Conservation (phyloP, 2,888 invertebrate species). For the Pristionchus exspectatus region DNA sequence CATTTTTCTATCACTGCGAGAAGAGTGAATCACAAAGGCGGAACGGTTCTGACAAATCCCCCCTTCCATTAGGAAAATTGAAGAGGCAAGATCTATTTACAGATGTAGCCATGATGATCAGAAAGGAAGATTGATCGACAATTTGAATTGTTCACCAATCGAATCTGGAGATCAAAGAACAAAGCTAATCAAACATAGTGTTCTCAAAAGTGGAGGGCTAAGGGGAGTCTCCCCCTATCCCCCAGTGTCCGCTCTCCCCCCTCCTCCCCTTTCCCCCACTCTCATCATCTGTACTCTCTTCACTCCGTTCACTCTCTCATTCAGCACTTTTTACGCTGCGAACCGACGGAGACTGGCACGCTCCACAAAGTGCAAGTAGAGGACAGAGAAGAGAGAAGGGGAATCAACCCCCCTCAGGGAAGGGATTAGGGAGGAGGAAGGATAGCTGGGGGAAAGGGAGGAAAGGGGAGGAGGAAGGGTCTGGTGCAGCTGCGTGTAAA, state of each 20-base stretch:
- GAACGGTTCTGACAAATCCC: not conserved
- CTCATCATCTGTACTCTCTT: slow-evolving; percentile 44
- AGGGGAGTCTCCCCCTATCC: not conserved
- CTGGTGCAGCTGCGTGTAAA: not conserved
- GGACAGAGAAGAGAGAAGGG: slow-evolving; percentile 17
- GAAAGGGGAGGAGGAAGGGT: not conserved
- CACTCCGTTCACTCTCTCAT: not conserved
- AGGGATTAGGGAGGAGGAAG: slow-evolving; percentile 11
- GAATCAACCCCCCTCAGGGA: not conserved
- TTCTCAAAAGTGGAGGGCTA: not conserved
- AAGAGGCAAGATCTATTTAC: not conserved
- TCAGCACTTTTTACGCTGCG: slow-evolving; percentile 49
- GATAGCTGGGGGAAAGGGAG: not conserved
- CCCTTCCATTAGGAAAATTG: not conserved
- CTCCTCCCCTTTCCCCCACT: slow-evolving; percentile 8
- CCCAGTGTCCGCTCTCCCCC: not conserved
- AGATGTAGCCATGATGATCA: not conserved
- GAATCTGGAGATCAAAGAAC: not conserved
- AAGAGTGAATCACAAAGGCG: not conserved
- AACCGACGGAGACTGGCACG: slow-evolving; percentile 54
- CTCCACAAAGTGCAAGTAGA: slow-evolving; percentile 50
- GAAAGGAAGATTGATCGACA: not conserved
- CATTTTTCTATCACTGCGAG: not conserved
- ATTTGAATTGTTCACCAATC: not conserved
- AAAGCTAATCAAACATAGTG: not conserved